Evolutionary conservation across 37 sponge, comb jelly and placozoan genomes (phyloP).

Genomic region (Haliclona indistincta): DNA sequence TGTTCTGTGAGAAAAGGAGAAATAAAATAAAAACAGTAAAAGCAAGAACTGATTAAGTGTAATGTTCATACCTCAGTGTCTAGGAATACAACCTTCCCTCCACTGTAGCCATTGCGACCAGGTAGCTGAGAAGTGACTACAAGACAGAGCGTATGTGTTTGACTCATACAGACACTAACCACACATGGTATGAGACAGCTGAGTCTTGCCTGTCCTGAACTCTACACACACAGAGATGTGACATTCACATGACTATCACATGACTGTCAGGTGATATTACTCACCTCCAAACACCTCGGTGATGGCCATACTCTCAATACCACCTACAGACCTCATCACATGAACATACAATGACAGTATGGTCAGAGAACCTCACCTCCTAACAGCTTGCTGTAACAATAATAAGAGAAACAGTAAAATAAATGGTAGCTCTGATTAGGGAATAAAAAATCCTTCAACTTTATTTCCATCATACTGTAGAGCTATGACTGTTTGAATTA

Average conservation of each 20-base stretch:
- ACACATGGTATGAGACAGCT: constrained; percentile 96
- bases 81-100: constrained; percentile 96
- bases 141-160: neutral
- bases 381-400: constrained; percentile 58
- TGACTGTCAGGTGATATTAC: neutral
- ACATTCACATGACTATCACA: neutral
- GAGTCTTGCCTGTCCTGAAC: constrained; percentile 99
- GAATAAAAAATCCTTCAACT: neutral
- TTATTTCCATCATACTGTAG: no score
- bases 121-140: constrained; percentile 93
- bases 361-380: constrained; percentile 43
- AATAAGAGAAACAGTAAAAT: neutral
- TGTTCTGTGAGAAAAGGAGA: constrained; percentile 58
- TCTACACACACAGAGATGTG: constrained; percentile 56
- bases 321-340: constrained; percentile 60
- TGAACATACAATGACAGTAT: neutral
- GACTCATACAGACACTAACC: constrained; percentile 50
- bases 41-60: neutral
- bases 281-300: constrained; percentile 99
- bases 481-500: neutral
- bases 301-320: constrained; percentile 99
- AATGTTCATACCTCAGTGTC: constrained; percentile 89
- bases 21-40: neutral
- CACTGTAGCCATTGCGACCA: constrained; percentile 87
- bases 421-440: neutral